These are phyloP conservation scores for Meles meles DNA, from an alignment of 2,113 vertebrate species.

Conservation along the genomic window DNA sequence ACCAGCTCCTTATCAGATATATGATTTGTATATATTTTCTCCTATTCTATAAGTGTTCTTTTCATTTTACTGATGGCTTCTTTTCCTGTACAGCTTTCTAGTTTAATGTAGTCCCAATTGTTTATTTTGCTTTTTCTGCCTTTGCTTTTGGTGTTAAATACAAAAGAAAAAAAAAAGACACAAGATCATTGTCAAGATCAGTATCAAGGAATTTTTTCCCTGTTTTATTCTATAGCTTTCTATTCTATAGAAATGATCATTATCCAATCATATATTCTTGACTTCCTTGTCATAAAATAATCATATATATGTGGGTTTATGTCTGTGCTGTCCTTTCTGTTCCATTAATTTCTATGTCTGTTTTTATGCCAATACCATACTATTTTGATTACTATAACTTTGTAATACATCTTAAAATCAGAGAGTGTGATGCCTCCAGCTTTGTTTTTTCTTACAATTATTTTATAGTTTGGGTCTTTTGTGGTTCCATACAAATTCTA, in stretches of 20 bases:
- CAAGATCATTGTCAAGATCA: neutral
- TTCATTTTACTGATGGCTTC: neutral
- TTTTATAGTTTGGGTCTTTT: neutral
- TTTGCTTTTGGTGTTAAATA: neutral
- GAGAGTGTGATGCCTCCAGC: neutral
- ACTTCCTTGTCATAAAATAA: neutral
- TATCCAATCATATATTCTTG: neutral
- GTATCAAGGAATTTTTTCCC: neutral
- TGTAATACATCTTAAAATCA: neutral
- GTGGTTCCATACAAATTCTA: neutral
- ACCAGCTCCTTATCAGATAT: neutral
- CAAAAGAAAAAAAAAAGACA: no score
- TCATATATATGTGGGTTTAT: neutral
- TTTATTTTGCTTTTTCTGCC: neutral
- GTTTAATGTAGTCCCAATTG: neutral
- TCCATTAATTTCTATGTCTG: neutral
- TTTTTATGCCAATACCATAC: neutral
- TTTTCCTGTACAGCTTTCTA: neutral
- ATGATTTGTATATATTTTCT: neutral
- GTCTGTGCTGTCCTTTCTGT: neutral
- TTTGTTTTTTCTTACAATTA: neutral
- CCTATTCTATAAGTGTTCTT: neutral
- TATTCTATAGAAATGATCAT: neutral
- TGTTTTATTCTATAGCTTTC: neutral
- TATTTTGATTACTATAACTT: neutral